Evolutionary conservation across 1,140 invertebrate species (phyloP), one percentile per base, ranked within the genome.

Genomic region (Adelges cooleyi): DNA sequence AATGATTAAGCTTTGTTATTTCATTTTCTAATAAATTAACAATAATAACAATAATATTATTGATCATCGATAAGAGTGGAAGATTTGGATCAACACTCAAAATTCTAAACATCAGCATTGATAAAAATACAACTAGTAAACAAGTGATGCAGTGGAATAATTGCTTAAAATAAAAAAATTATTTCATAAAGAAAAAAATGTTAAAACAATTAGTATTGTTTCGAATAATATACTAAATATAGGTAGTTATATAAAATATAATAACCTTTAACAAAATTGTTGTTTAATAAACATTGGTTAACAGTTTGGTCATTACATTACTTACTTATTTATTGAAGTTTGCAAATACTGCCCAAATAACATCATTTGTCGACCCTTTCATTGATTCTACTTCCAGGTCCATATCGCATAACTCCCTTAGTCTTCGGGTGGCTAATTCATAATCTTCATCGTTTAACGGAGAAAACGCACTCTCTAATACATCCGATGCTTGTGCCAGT

Each of bases 401-500:
- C 52, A 98, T 81, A 73, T 99, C 95, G 52, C 98, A 81, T 22
- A 99, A 80, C 73, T 95, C 90, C 66, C 95, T 82, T 23, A 99
- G 92, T 72, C 96, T 84, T 72, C 93, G 91, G 86, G 96, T 98
- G 46, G 95, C 96, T 67, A 98, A 78, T 79, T 99, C 96, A 75
- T 99, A 99, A 75, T 99, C 95, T 72, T 98, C 94, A 75, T 98
- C 95, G 42, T 92, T 96, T 2, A 99, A 80, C 1, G 95, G 94
- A 20, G 92, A 93, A 79, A 99, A 99, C n/a, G 97, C 97, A 78
- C 99, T 99, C 79, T 99, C 97, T 5, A 99, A 79, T 15, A 99
- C 96, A 78, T 99, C 96, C 50, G 95, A 95, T 15, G 95, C 92
- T 76, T 99, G 95, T 20, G 95, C 93, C 54, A 99, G 79, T 74